Percentiles rank a stretch among this genome's conserved stretches.
Conservation (phyloP, 92 coral and sea anemone species). For the Actinostola sp. region DNA sequence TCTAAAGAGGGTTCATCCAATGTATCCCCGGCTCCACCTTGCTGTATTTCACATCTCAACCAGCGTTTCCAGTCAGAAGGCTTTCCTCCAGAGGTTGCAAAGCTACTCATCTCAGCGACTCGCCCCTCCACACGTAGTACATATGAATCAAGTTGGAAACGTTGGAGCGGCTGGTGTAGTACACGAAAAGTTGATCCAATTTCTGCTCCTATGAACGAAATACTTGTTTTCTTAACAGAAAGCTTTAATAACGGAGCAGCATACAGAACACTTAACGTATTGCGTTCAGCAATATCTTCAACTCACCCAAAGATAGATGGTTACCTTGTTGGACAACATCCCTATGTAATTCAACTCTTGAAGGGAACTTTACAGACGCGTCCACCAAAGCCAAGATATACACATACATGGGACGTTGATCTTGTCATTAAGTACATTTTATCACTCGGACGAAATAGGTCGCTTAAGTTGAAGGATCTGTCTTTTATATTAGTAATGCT, state of each 20-base stretch:
- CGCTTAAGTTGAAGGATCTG: conserved; percentile 5
- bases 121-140: conserved; percentile 51
- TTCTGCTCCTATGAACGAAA: conserved; percentile 47
- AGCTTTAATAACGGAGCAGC: conserved; percentile 24
- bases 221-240: conserved; percentile 13
- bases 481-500: conserved; percentile 30
- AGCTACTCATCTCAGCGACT: conserved; percentile 57
- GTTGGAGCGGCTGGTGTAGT: conserved; percentile 64
- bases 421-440: conserved; percentile 1
- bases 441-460: conserved; percentile 8
- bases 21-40: conserved; percentile 48
- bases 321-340: conserved; percentile 48
- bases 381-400: conserved; percentile 48
- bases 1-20: conserved; percentile 43
- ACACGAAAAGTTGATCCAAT: conserved; percentile 53
- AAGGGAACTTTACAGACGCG: conserved; percentile 42
- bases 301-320: conserved; percentile 36
- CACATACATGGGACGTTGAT: conserved; percentile 17
- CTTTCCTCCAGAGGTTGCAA: conserved; percentile 52
- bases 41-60: conserved; percentile 54
- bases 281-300: conserved; percentile 25
- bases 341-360: conserved; percentile 18
- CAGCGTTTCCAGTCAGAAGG: conserved; percentile 52
- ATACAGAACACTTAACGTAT: conserved; percentile 27
- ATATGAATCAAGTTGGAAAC: conserved; percentile 45